Conservation (phyloP, 2,888 invertebrate species). For the Drosophila cognata region DNA sequence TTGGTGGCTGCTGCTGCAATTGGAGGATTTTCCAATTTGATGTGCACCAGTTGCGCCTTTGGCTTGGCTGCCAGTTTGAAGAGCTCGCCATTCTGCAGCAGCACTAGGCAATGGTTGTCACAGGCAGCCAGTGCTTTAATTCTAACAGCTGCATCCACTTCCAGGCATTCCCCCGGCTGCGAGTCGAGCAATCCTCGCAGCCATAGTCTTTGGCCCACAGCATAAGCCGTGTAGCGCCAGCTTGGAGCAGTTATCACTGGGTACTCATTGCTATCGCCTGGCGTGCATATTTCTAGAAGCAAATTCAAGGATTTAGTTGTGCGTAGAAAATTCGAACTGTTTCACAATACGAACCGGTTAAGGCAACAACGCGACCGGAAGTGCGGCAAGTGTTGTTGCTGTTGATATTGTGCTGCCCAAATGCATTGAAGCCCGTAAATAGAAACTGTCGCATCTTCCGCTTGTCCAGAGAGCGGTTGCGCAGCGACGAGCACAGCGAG, state of each 20-base stretch:
- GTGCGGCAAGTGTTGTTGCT: conserved; percentile 24
- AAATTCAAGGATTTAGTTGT: conserved; percentile 32
- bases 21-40: conserved; percentile 62
- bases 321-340: conserved; percentile 19
- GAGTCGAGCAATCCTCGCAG: conserved; percentile 72
- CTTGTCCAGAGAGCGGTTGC: conserved; percentile 52
- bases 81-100: conserved; percentile 77
- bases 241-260: conserved; percentile 51
- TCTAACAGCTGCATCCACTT: conserved; percentile 49
- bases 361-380: conserved; percentile 48
- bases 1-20: conserved; percentile 52
- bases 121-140: conserved; percentile 73
- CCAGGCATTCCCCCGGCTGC: conserved; percentile 39
- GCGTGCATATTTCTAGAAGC: conserved; percentile 45
- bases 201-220: conserved; percentile 46
- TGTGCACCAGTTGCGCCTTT: conserved; percentile 49
- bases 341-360: conserved; percentile 57
- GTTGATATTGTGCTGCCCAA: conserved; percentile 79
- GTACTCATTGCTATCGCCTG: conserved; percentile 18
- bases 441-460: conserved; percentile 69
- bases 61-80: conserved; percentile 66
- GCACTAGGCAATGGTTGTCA: conserved; percentile 78
- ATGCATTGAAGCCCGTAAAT: conserved; percentile 84
- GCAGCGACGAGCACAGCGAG: conserved; percentile 53
- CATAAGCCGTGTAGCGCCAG: conserved; percentile 81